phyloP scores from a whole-genome alignment of 2,113 vertebrate species.

The Tychaedon coryphoeus region DNA sequence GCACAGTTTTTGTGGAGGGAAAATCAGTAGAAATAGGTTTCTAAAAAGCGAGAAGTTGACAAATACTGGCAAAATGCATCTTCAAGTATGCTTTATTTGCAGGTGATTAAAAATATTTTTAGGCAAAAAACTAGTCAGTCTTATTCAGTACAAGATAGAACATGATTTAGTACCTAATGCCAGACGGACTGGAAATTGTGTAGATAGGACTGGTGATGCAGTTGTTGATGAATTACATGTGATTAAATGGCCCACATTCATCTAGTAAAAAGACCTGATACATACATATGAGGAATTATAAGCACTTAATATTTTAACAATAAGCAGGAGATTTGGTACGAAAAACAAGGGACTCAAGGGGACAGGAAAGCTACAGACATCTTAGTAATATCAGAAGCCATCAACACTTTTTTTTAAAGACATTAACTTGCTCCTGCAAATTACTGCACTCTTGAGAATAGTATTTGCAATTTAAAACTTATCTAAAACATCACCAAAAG shows the following conservation, averaged over 20 bases:
- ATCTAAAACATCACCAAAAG: slow-evolving; percentile 47
- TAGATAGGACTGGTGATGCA: background rate
- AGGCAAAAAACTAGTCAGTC: slow-evolving; percentile 17
- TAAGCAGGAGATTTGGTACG: background rate
- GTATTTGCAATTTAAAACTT: slow-evolving; percentile 29
- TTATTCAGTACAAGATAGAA: background rate
- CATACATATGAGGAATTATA: background rate
- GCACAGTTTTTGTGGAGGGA: background rate
- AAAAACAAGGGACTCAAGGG: slow-evolving; percentile 1
- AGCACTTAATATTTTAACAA: slow-evolving; percentile 5
- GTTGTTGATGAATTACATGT: background rate
- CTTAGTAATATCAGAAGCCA: slow-evolving; percentile 29
- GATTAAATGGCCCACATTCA: slow-evolving; percentile 7
- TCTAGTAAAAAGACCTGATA: slow-evolving; percentile 23
- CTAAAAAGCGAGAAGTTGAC: background rate
- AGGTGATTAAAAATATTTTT: slow-evolving; percentile 34
- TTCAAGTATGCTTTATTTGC: slow-evolving; percentile 57
- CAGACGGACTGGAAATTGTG: background rate
- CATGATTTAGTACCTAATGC: background rate
- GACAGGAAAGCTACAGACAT: background rate
- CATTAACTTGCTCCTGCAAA: slow-evolving; percentile 27
- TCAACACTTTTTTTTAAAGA: background rate
- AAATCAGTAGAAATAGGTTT: background rate
- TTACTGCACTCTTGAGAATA: slow-evolving; percentile 38
- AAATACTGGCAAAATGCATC: slow-evolving; percentile 20